Evolutionary conservation across 2,888 invertebrate species (phyloP), one percentile per base, ranked within the genome.

Genomic region (Leucozona laternaria): DNA sequence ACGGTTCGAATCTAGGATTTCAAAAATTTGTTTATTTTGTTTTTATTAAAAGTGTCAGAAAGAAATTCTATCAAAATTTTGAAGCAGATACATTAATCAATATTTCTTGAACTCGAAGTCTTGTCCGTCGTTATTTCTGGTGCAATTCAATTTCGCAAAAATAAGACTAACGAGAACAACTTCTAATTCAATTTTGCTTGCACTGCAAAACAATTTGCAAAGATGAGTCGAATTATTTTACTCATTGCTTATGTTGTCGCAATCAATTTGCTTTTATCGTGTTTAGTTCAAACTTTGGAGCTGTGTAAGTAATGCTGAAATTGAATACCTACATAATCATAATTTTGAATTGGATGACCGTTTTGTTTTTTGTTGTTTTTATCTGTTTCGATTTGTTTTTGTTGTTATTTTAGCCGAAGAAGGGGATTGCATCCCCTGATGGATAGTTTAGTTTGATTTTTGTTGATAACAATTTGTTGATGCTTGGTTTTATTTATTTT

Each of bases 301-400:
- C 50, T 87, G 20, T 87, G 87, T 87, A 79, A 87, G 87, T 87
- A 86, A 28, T 58, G 57, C 62, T 62, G 4, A 48, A 48, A 66
- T 34, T 48, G n/a, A 17, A 53, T 68, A 53, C 25, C 68, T 37
- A 10, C 34, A 31, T 22, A 37, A 22, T 37, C 58, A 66, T 76
- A 64, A 71, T 58, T 84, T 71, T 70, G 70, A 81, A 62, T 70
- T 84, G 76, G 71, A 68, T 37, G 68, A 68, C 68, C 50, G 68
- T 68, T 68, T 73, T 64, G 20, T 31, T 20, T 53, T 7, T 62
- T 17, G n/a, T n/a, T n/a, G n/a, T 58, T 53, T 62, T 37, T 57
- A 53, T 60, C 45, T 17, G 11, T 75, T 25, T 28, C 53, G 28
- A 40, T 40, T 80, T 62, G 28, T 62, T 62, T 34, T 37, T 25